Base-by-base conservation (phyloP, 2,888 invertebrate species). In the Pharmacophagus antenor region DNA sequence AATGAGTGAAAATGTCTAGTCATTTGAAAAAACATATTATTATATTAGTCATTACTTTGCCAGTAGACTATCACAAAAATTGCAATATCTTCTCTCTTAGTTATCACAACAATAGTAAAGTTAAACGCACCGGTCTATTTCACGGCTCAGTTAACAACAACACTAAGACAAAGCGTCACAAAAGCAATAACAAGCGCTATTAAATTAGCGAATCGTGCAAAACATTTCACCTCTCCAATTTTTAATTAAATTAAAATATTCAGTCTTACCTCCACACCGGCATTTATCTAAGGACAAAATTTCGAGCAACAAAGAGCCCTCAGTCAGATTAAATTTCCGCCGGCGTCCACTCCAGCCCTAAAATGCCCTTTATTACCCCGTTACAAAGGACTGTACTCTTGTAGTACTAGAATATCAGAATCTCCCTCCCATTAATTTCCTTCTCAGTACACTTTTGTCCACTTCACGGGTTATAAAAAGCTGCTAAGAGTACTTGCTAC, bases 261-360 rank as follows among this genome's bases (percentile, higher is more conserved):
- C 80, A 74, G 80, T 79, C 77, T 74, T 77, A 76, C 73, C 70
- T 71, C 65, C 65, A 74, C 62, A 70, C 77, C 73, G 76, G 79
- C 84, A 82, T 85, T 88, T 87, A 84, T 87, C 78, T 84, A 79
- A 84, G 81, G 80, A 80, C 83, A 79, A 77, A 85, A 84, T 85
- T 80, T 78, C 74, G 72, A 67, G 71, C 77, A 82, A 85, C 86
- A 84, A 85, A 88, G 82, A 82, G 79, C 76, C 77, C 80, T 82
- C 74, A 70, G 76, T 76, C 77, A 84, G 88, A 88, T 89, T 85
- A 88, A 89, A 88, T 89, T 88, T 88, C 89, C 85, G 85, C 75
- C 73, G 77, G 71, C 82, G 85, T 84, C 86, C 87, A 87, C 87
- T 87, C 74, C 75, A 81, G 79, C 74, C 79, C 84, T 81, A 84